phyloP scores from a whole-genome alignment of 2,888 invertebrate genomes.

The Drymonia ruficornis region DNA sequence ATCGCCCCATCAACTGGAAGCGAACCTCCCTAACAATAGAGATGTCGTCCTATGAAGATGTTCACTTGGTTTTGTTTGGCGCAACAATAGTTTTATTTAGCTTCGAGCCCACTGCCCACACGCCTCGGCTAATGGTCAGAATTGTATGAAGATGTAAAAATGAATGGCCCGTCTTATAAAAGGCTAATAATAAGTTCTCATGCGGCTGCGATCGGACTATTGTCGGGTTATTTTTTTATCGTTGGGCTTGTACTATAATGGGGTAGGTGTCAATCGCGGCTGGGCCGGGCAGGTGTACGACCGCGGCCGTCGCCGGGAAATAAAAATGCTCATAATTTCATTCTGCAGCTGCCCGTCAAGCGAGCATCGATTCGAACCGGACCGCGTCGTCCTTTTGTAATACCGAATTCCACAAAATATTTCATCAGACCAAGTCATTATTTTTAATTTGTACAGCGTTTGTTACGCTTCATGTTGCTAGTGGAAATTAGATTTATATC shows the following conservation, averaged over 20 bases:
- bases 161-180: conserved; percentile 75
- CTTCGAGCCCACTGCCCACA: conserved; percentile 81
- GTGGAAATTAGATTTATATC: conserved; percentile 22
- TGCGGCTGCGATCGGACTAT: conserved; percentile 75
- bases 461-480: conserved; percentile 47
- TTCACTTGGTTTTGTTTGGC: conserved; percentile 81
- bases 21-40: conserved; percentile 69
- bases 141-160: conserved; percentile 83
- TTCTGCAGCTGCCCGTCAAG: conserved; percentile 82
- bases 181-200: conserved; percentile 83
- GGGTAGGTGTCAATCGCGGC: conserved; percentile 82
- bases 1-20: conserved; percentile 60
- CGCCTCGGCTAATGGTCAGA: conserved; percentile 80
- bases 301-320: conserved; percentile 56
- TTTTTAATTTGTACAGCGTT: conserved; percentile 61
- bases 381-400: conserved; percentile 69
- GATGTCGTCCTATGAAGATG: conserved; percentile 79
- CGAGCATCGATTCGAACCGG: conserved; percentile 70
- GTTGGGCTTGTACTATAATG: conserved; percentile 61
- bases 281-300: conserved; percentile 74
- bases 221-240: conserved; percentile 68
- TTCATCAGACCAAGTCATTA: conserved; percentile 62
- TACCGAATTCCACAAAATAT: conserved; percentile 70
- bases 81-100: conserved; percentile 84
- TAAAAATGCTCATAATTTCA: conserved; percentile 82